Evolutionary conservation across 2,797 vertebrate genomes (phyloP), one percentile per base, ranked within the genome.

Genomic region (Acanthurus tractus): DNA sequence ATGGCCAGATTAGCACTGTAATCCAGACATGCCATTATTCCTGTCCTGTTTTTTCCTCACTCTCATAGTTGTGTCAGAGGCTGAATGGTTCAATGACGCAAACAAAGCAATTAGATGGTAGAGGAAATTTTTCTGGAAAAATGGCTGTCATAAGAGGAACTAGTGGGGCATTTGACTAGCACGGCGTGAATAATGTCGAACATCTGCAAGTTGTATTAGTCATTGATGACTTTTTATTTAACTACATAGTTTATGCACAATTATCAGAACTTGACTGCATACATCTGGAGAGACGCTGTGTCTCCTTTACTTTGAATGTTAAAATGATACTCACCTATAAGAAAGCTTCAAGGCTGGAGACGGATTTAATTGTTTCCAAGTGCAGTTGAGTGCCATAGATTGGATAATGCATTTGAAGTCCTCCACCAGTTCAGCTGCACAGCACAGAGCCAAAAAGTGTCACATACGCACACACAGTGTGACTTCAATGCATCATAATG

Each of bases 391-490:
- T 25, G 18, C 13, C 0, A 5, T 0, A 0, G 1, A 0, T 23
- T 54, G 14, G n/a, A 72, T 0, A 0, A 72, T 0, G 63, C 92
- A 94, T 18, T 12, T 85, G 62, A 93, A 88, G 65, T 93, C 81
- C 0, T 58, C 61, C 76, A 93, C 81, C 62, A 93, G 4, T 4
- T 81, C 3, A 70, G 13, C 92, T 93, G 82, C 1, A n/a, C 0
- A 48, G 15, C 2, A 44, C 18, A 74, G 61, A 54, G 49, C 48
- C 25, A 14, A 82, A 49, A 72, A 5, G 13, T 2, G 20, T 56
- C 40, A 69, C n/a, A 22, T 18, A 17, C 4, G 11, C 9, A 50
- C 22, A 29, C 3, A 46, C 15, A 22, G 55, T 20, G 1, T 4
- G 18, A 15, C 13, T 36, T 48, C 20, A 18, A 23, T 20, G 23